phyloP scores from a whole-genome alignment of 1,140 invertebrate genomes.

The Temnothorax longispinosus region DNA sequence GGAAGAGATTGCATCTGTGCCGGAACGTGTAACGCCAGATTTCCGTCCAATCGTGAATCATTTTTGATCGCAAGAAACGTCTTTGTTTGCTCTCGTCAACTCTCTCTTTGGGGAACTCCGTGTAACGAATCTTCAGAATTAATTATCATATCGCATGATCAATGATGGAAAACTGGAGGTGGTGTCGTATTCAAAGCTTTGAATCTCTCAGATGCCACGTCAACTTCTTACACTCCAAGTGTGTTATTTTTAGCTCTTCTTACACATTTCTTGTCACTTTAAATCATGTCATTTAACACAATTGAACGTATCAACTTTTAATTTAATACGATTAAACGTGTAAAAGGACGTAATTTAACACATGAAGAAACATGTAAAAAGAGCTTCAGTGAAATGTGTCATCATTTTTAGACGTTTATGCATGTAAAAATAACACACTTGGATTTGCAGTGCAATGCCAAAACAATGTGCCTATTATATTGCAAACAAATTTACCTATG shows the following conservation, averaged over 20 bases:
- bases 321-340: no score
- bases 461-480: not conserved
- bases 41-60: not conserved
- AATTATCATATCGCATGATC: not conserved
- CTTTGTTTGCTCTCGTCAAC: constrained; percentile 15
- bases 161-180: not conserved
- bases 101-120: not conserved
- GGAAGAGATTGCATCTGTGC: not conserved
- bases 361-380: no score
- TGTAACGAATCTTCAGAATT: not conserved
- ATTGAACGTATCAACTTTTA: no score
- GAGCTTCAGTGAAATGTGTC: no score
- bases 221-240: not conserved
- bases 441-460: no score
- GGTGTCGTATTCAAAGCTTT: not conserved
- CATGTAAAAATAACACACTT: no score
- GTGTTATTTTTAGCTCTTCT: no score
- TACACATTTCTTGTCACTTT: no score
- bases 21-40: not conserved
- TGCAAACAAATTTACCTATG: not conserved
- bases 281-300: no score
- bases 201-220: not conserved
- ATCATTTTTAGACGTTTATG: no score
- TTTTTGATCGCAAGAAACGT: constrained; percentile 14
- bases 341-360: no score